A percentile compares a stretch with the other conserved stretches of the same genome.
phyloP scores from a whole-genome alignment of 2,888 invertebrate genomes.

The Chloromyia formosa region DNA sequence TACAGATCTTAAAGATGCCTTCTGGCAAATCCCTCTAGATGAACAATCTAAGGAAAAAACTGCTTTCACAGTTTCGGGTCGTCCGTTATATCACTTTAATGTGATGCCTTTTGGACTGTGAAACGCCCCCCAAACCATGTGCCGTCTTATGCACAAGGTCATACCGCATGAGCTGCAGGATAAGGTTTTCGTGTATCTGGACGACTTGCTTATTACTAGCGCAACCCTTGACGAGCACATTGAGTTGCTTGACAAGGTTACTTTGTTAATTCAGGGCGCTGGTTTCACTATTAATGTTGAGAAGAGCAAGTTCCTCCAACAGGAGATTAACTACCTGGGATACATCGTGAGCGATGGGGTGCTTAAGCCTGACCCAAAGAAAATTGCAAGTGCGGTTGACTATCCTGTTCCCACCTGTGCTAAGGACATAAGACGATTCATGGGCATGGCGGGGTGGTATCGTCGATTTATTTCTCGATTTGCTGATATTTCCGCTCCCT shows the following conservation, averaged over 20 bases:
- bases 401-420: slow-evolving; percentile 49
- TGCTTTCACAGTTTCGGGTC: slow-evolving; percentile 45
- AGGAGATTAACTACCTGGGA: slow-evolving; percentile 37
- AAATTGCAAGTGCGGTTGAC: slow-evolving; percentile 2
- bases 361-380: too few species aligned
- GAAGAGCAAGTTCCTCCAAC: slow-evolving; percentile 18
- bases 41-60: slow-evolving; percentile 43
- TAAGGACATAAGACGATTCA: slow-evolving; percentile 48
- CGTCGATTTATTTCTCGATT: slow-evolving; percentile 49
- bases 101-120: slow-evolving; percentile 30
- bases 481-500: too few species aligned
- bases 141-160: slow-evolving; percentile 51
- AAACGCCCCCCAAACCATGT: slow-evolving; percentile 49
- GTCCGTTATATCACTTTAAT: slow-evolving; percentile 28
- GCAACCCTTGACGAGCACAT: slow-evolving; percentile 25
- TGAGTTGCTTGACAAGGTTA: slow-evolving; percentile 10
- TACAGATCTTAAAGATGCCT: slow-evolving; percentile 52
- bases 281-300: slow-evolving; percentile 34
- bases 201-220: slow-evolving; percentile 15
- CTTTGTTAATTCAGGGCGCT: neutral
- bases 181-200: slow-evolving; percentile 41
- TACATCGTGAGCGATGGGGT: too few species aligned
- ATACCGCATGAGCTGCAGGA: slow-evolving; percentile 44
- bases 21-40: slow-evolving; percentile 47
- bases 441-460: slow-evolving; percentile 51